Base-by-base conservation (phyloP, 2,888 invertebrate genomes). In the Leptinotarsa rubiginosa region DNA sequence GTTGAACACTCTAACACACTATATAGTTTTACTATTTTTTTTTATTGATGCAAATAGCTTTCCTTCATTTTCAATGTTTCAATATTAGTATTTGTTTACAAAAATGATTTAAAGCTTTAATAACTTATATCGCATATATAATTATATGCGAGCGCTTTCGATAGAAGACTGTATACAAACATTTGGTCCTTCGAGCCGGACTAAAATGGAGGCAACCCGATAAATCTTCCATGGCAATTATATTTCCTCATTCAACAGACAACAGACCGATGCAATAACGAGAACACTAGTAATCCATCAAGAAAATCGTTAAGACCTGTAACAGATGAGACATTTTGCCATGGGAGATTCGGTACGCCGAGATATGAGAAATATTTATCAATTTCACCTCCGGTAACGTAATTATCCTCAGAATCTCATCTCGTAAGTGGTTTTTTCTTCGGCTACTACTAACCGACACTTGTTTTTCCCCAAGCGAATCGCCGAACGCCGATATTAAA, bases 361-460 rank as follows among this genome's bases (percentile, higher is more conserved):
- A 10, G 16, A 41, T 16, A 41, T 18, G 52, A 56, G 22, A 56
- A 22, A 56, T 56, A 56, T 25, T 62, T 41, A 41, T n/a, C 41
- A 62, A 41, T 62, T 62, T 62, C 62, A 62, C 62, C 62, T 62
- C 25, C 62, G 31, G 62, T 31, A 62, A 62, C 5, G 62, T 62
- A 62, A 62, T 62, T 62, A 62, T 62, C 62, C 31, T 62, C 62
- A 62, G 31, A 62, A 62, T 41, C 31, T 31, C 41, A 62, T 62
- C 31, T 62, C 31, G 62, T 41, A 62, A n/a, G 31, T 68, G 47
- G 41, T 66, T 72, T 67, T 52, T 47, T 47, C 18, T 50, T 50
- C 59, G 18, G n/a, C 13, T 20, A 62, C 67, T 72, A 72, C 72
- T 69, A 73, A 68, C 65, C 71, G 71, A 72, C 75, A 75, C 72